Evolutionary conservation across 2,888 invertebrate species (phyloP).

Genomic region (Mimumesa dahlbomi): DNA sequence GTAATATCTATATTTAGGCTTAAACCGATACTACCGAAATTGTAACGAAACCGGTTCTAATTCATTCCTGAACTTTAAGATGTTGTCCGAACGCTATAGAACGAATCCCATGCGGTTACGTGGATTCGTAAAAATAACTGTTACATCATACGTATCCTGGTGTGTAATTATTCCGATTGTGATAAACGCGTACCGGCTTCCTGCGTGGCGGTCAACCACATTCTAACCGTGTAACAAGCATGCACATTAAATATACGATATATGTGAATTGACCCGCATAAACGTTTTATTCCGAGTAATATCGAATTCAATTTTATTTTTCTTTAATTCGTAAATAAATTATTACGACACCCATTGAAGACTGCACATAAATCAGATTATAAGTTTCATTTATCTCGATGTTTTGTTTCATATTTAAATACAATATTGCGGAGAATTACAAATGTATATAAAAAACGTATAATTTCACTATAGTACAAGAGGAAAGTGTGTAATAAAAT

Average conservation of each 20-base stretch:
- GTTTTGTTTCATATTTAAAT: too few relatives aligned
- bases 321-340: too few relatives aligned
- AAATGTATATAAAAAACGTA: too few relatives aligned
- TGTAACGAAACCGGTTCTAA: constrained; percentile 4
- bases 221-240: not conserved
- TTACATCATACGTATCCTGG: constrained; percentile 30
- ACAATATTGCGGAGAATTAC: too few relatives aligned
- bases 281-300: too few relatives aligned
- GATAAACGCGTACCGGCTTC: constrained; percentile 35
- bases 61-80: not conserved
- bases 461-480: too few relatives aligned
- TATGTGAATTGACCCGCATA: not conserved
- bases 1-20: not conserved
- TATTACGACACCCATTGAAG: too few relatives aligned
- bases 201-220: constrained; percentile 21
- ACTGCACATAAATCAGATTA: too few relatives aligned
- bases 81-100: not conserved
- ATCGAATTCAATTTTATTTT: too few relatives aligned
- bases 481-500: too few relatives aligned
- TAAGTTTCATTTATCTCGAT: too few relatives aligned
- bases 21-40: not conserved
- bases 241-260: not conserved
- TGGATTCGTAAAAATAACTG: constrained; percentile 16
- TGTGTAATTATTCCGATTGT: constrained; percentile 34
- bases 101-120: constrained; percentile 1